Evolutionary conservation across 2,888 invertebrate genomes (phyloP).

Genomic region (Caenorhabditis sp.): DNA sequence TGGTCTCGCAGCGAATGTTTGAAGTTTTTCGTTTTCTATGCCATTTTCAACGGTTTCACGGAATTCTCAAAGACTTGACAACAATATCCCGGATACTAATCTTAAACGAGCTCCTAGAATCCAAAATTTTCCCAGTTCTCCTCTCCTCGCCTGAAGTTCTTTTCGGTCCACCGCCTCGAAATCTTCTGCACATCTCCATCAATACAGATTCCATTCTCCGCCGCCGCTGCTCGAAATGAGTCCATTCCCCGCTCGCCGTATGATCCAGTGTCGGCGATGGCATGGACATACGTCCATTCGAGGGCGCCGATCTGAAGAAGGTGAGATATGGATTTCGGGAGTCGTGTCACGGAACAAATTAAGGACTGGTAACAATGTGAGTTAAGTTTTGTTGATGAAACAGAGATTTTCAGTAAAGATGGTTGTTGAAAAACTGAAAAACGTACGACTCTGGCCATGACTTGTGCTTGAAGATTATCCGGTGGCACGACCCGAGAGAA

Average conservation of each 20-base stretch:
- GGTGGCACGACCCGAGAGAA: conserved; percentile 89
- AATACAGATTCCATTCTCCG: conserved; percentile 85
- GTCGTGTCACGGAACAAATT: no score
- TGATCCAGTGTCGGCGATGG: conserved; percentile 89
- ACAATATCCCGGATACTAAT: no score
- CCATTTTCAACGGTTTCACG: no score
- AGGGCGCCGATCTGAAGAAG: conserved; percentile 86
- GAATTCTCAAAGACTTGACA: no score
- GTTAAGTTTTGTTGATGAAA: no score
- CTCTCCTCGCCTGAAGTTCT: conserved; percentile 77
- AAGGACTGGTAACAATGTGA: no score
- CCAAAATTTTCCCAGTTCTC: neutral
- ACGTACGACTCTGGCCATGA: conserved; percentile 87
- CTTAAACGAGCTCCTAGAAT: no score
- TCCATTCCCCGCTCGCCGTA: conserved; percentile 86
- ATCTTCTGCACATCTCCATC: conserved; percentile 85
- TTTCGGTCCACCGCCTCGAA: conserved; percentile 77
- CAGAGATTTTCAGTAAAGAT: no score
- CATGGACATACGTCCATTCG: conserved; percentile 90
- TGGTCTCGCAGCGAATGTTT: no score
- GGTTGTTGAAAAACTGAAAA: no score
- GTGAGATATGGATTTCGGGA: no score
- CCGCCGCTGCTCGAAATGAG: conserved; percentile 78
- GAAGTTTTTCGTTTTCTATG: no score
- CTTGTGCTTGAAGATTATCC: conserved; percentile 88